phyloP scores from a whole-genome alignment of 2,113 vertebrate genomes.

The Marmota flaviventris region DNA sequence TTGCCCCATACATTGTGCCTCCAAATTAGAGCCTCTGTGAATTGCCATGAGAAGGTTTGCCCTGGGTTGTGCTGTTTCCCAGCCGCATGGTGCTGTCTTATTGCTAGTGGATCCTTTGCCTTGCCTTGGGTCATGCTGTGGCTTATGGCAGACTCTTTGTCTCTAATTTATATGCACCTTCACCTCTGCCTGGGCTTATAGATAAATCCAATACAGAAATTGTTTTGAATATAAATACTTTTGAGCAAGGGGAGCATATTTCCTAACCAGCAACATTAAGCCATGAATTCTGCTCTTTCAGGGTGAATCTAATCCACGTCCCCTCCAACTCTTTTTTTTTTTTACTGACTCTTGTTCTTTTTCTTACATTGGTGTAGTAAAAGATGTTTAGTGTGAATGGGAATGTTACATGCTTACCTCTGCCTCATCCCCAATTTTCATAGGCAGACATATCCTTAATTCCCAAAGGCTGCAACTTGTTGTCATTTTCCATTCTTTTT shows the following conservation, averaged over 20 bases:
- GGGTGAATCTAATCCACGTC: background rate
- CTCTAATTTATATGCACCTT: slow-evolving; percentile 55
- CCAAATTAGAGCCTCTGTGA: slow-evolving; percentile 21
- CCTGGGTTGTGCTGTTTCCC: background rate
- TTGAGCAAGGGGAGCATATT: background rate
- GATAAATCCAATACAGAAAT: slow-evolving; percentile 54
- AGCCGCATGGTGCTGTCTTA: background rate
- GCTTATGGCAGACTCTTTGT: slow-evolving; percentile 3
- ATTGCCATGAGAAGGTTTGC: background rate
- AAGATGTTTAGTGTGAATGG: background rate
- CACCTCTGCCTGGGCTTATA: slow-evolving; percentile 47
- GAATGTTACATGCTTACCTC: background rate
- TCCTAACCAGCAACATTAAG: slow-evolving; percentile 16
- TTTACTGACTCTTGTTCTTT: background rate
- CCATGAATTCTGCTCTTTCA: slow-evolving; percentile 17
- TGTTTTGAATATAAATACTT: slow-evolving; percentile 64
- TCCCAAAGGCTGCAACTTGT: background rate
- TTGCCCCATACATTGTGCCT: background rate
- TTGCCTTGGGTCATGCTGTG: slow-evolving; percentile 22
- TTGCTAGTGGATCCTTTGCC: background rate
- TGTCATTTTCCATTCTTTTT: background rate
- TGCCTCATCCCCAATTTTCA: background rate
- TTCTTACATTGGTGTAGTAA: background rate
- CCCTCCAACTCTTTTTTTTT: background rate
- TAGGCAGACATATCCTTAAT: background rate